Conservation (phyloP, 2,888 invertebrate genomes). For the Caenorhabditis doughertyi region DNA sequence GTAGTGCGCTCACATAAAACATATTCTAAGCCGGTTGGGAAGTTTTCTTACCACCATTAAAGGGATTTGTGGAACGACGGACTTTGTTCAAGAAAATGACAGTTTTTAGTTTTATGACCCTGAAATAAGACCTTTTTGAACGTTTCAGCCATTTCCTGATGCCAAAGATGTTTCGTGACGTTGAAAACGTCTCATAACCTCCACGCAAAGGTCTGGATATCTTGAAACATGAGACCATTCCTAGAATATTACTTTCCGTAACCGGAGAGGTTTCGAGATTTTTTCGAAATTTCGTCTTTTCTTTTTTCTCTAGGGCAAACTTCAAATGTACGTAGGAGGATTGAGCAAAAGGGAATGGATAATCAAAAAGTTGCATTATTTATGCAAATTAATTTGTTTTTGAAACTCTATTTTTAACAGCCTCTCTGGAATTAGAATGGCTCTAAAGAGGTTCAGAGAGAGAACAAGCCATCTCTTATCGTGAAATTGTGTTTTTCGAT, state of each 20-base stretch:
- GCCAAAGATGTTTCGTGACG: constrained; percentile 48
- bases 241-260: constrained; percentile 64
- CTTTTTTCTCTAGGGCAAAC: constrained; percentile 35
- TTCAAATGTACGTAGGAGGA: constrained; percentile 56
- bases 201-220: constrained; percentile 58
- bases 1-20: constrained; percentile 49
- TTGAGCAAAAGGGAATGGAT: neutral
- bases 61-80: constrained; percentile 32
- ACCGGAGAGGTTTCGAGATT: constrained; percentile 64
- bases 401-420: neutral
- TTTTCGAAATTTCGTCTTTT: constrained; percentile 52
- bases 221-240: constrained; percentile 65
- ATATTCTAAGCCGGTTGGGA: constrained; percentile 39
- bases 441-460: constrained; percentile 1
- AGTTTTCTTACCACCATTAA: constrained; percentile 31
- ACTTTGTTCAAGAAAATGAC: constrained; percentile 10
- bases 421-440: neutral
- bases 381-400: constrained; percentile 42
- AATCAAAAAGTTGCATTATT: constrained; percentile 38
- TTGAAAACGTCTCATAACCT: constrained; percentile 59
- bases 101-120: constrained; percentile 38
- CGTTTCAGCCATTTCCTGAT: constrained; percentile 48
- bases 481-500: constrained; percentile 14
- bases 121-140: constrained; percentile 52
- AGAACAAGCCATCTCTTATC: neutral